Evolutionary conservation across 2,888 invertebrate genomes (phyloP), one percentile per base, ranked within the genome.

Genomic region (Nemapogon koenigi): DNA sequence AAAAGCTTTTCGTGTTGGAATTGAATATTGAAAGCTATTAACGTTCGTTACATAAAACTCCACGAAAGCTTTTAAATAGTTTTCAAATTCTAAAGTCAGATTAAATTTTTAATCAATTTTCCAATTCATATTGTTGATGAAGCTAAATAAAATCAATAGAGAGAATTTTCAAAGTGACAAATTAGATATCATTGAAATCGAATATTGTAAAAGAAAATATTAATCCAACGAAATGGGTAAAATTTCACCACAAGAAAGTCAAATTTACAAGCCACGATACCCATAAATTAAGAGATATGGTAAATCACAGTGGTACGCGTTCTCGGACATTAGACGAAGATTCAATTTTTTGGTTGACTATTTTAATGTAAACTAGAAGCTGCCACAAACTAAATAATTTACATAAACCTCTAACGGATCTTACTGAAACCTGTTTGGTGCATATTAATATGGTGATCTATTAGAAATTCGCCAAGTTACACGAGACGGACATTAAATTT

Each of bases 381-480:
- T 48, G 58, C 64, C 60, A 70, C 70, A 69, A 73, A 73, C 64
- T 51, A 59, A 67, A 64, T 62, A 56, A 76, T 76, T 76, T 65
- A 73, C 75, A 76, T 76, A 75, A 69, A 63, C 73, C 64, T 64
- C 68, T 76, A 78, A 76, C 76, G 76, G 76, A 72, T 73, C 75
- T 75, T 68, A 61, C 61, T 52, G 59, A 56, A 75, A 78, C 76
- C 67, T 60, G 78, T 78, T 67, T 51, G 49, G 45, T 53, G 62
- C 59, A 65, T 66, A 64, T 68, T 69, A 71, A 75, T 73, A 70
- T 55, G 48, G 75, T 78, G 76, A 75, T 76, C 70, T 76, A 76
- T 75, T 75, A 75, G 75, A 75, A 70, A 75, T 76, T 75, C 71
- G 67, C 63, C 67, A 56, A 42, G 37, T 52, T 54, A 51, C 54